Conservation (phyloP, 2,797 vertebrate species). For the Otolemur crassicaudatus region DNA sequence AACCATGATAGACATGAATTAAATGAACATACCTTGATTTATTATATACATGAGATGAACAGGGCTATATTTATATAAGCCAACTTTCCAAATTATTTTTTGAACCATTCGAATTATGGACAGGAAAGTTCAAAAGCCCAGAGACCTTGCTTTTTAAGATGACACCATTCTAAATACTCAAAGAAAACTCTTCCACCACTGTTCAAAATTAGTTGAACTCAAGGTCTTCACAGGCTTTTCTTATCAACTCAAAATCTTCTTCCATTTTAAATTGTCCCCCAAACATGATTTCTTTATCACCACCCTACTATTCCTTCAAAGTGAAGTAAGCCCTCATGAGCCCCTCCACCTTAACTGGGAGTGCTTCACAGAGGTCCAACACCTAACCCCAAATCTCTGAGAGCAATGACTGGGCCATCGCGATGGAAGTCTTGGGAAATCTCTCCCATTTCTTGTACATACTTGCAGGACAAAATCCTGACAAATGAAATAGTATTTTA, state of each 20-base stretch:
- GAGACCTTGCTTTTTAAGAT: neutral
- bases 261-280: neutral
- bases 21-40: neutral
- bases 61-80: neutral
- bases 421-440: neutral
- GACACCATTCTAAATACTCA: neutral
- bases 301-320: neutral
- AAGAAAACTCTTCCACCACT: neutral
- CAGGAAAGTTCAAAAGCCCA: neutral
- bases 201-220: conserved; percentile 34
- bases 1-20: neutral
- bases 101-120: neutral
- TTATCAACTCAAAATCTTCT: conserved; percentile 16
- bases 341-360: neutral
- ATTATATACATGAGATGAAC: neutral
- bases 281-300: neutral
- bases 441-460: neutral
- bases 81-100: conserved; percentile 14
- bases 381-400: neutral
- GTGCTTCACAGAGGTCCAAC: neutral
- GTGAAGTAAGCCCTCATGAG: conserved; percentile 35
- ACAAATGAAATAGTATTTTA: conserved; percentile 38
- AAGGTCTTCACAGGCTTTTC: neutral
- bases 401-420: neutral
- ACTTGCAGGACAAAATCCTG: conserved; percentile 29